Conservation (phyloP, 2,888 invertebrate genomes). For the Melipona beecheii region DNA sequence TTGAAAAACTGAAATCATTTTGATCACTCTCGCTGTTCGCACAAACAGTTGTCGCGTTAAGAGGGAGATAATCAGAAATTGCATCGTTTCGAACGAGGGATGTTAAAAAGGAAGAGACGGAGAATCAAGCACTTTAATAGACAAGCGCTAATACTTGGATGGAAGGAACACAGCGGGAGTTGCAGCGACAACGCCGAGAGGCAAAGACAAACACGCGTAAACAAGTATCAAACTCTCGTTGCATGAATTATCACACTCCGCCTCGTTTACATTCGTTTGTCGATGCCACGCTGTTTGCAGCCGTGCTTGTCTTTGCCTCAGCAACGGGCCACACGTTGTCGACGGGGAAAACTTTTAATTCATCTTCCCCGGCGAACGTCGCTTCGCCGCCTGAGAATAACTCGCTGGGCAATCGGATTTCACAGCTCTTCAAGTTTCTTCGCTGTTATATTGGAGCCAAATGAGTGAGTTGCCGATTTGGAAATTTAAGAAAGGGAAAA, state of each 20-base stretch:
- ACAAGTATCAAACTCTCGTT: constrained; percentile 72
- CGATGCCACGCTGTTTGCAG: constrained; percentile 53
- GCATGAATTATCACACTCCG: constrained; percentile 67
- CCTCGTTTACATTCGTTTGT: constrained; percentile 73
- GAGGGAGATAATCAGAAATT: not conserved
- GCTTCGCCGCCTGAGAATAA: constrained; percentile 21
- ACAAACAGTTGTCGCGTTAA: not conserved
- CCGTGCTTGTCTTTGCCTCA: constrained; percentile 55
- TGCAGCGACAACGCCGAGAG: constrained; percentile 50
- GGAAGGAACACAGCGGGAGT: constrained; percentile 25
- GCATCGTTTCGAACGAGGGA: not conserved
- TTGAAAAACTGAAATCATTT: too few species aligned
- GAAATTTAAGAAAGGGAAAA: not conserved
- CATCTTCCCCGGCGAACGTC: constrained; percentile 41
- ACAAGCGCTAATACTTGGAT: not conserved
- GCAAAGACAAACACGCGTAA: constrained; percentile 68
- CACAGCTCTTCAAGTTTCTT: not conserved
- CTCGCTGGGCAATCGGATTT: constrained; percentile 13
- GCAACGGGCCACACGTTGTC: constrained; percentile 16
- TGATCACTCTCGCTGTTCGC: too few species aligned
- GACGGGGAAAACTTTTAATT: constrained; percentile 57
- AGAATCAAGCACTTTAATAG: constrained; percentile 25
- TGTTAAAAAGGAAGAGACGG: not conserved
- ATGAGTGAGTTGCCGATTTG: not conserved
- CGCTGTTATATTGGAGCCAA: too few species aligned